These are phyloP conservation scores for Pollenia griseotomentosa DNA, from an alignment of 2,888 invertebrate genomes.

Conservation along the genomic window DNA sequence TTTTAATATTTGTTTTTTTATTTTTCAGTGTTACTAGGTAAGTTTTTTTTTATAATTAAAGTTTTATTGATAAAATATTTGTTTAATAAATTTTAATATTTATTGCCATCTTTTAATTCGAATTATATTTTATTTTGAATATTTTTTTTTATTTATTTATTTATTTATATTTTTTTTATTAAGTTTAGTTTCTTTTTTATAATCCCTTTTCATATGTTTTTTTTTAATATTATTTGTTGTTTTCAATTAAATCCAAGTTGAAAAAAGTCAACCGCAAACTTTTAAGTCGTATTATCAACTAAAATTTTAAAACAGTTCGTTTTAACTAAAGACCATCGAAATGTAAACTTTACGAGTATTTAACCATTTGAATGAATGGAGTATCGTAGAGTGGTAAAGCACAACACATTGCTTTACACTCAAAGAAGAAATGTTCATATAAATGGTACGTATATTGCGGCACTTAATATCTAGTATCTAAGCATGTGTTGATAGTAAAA, in stretches of 20 bases:
- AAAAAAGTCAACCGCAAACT: conserved; percentile 63
- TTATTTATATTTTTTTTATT: background rate
- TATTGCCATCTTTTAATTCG: no score
- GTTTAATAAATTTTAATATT: background rate
- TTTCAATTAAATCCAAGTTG: conserved; percentile 9
- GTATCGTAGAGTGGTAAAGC: conserved; percentile 38
- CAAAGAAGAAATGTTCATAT: conserved; percentile 45
- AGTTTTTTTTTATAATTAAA: background rate
- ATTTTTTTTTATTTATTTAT: background rate
- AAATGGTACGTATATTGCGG: background rate
- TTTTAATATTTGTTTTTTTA: background rate
- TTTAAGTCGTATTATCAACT: conserved; percentile 69
- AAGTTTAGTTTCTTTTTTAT: background rate
- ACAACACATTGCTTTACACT: conserved; percentile 48
- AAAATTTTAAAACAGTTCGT: conserved; percentile 63
- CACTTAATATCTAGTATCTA: background rate
- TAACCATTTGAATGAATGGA: conserved; percentile 13
- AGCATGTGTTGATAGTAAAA: background rate
- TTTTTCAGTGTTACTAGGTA: background rate
- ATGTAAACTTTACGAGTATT: conserved; percentile 54
- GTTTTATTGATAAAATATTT: background rate
- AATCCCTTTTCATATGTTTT: background rate
- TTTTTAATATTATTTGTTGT: background rate
- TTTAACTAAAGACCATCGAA: conserved; percentile 48
- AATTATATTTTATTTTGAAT: background rate